Evolutionary conservation across 2,797 vertebrate genomes (phyloP), one percentile per base, ranked within the genome.

Genomic region (Valencia hispanica): DNA sequence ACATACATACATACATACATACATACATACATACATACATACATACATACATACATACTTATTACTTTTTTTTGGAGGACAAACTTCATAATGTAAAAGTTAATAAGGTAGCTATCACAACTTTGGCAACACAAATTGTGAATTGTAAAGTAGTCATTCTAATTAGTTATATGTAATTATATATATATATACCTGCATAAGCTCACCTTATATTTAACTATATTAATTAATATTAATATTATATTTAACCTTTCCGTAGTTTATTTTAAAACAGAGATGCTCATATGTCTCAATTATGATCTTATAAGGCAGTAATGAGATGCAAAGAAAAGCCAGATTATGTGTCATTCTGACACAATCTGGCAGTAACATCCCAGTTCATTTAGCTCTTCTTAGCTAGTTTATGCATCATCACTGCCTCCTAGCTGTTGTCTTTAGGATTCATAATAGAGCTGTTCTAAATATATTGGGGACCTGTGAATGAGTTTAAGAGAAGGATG

Each of bases 401-500:
- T 72, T 82, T 66, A 61, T 74, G 73, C 81, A 77, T 70, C 77
- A 74, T 79, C 57, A 50, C 55, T 22, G 27, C 41, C 78, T 85
- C 59, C 73, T 78, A 78, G 80, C 89, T 84, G 72, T 69, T 79
- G 81, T 87, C 78, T 85, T 93, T 79, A 87, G 80, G 78, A 89
- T 90, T 92, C 84, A 88, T 86, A 79, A 81, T 75, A 79, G 83
- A 82, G 70, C 72, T 65, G 80, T 82, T 83, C 89, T 86, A 74
- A 91, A 90, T 88, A 77, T 87, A 82, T 81, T 75, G 84, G 82
- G 73, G 79, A 63, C 39, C 74, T 32, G 57, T 89, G 86, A 90
- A 90, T 86, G 88, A 92, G 84, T 81, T 85, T 81, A 86, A 80
- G 89, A 86, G 89, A 81, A 85, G 86, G 86, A 86, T 57, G 66